These are phyloP conservation scores for Sminthopsis crassicaudata DNA, from an alignment of 2,113 vertebrate genomes.

Conservation along the genomic window DNA sequence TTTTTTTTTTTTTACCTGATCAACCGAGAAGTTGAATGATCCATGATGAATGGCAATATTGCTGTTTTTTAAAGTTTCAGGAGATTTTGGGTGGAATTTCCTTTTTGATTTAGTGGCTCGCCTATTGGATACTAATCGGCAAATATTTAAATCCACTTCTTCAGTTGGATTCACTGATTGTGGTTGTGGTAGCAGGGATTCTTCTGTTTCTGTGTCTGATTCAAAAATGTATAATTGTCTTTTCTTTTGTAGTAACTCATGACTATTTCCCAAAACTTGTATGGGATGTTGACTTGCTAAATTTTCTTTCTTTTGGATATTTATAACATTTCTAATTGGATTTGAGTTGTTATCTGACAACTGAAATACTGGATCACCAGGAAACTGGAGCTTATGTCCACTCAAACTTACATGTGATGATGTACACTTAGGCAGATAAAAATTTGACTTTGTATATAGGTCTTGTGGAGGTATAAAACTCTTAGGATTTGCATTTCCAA, in stretches of 20 bases:
- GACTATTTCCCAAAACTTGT: conserved; percentile 54
- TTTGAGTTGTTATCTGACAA: neutral
- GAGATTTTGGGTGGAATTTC: conserved; percentile 44
- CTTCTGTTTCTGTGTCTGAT: conserved; percentile 68
- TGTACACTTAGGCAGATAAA: conserved; percentile 27
- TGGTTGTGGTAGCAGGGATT: conserved; percentile 43
- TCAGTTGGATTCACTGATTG: conserved; percentile 60
- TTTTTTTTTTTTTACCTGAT: conserved; percentile 76
- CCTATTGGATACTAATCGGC: conserved; percentile 42
- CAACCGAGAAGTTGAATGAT: conserved; percentile 35
- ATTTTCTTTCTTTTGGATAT: conserved; percentile 46
- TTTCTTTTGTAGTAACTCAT: conserved; percentile 61
- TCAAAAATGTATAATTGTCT: conserved; percentile 74
- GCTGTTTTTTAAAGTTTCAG: neutral
- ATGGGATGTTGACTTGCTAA: conserved; percentile 55
- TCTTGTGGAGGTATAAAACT: conserved; percentile 13
- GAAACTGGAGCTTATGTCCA: neutral
- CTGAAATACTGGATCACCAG: conserved; percentile 44
- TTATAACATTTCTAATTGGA: neutral
- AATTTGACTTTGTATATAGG: conserved; percentile 50
- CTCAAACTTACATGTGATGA: conserved; percentile 9
- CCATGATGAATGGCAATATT: neutral
- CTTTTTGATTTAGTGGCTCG: neutral
- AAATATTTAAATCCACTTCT: conserved; percentile 61
- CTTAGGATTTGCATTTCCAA: conserved; percentile 7